phyloP scores from a whole-genome alignment of 2,797 vertebrate species.

The Selene dorsalis region DNA sequence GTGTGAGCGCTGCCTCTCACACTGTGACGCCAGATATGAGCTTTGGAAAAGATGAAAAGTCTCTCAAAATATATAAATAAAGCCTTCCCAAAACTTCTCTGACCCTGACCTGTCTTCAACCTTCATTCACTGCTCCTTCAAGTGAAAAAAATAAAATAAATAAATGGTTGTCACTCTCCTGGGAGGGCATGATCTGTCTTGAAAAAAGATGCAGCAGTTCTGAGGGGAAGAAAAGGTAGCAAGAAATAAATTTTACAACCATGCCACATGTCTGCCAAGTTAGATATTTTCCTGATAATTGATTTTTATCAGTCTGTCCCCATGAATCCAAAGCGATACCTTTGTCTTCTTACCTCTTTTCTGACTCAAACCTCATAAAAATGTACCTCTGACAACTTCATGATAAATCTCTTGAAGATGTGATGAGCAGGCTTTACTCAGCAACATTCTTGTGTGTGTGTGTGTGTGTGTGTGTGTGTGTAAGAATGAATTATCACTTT shows the following conservation, averaged over 20 bases:
- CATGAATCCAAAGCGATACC: neutral
- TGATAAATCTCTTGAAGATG: neutral
- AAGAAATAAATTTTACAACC: neutral
- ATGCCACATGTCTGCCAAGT: neutral
- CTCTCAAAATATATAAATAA: slow-evolving; percentile 5
- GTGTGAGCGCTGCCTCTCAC: neutral
- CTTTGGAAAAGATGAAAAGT: slow-evolving; percentile 5
- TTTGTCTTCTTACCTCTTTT: neutral
- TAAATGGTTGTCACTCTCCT: neutral
- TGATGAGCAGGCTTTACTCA: neutral
- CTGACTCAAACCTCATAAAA: neutral
- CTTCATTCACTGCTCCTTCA: neutral
- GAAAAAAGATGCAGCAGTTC: neutral
- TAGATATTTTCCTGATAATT: neutral
- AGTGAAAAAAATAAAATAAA: slow-evolving; percentile 5
- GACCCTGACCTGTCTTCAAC: neutral
- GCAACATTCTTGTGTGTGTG: neutral
- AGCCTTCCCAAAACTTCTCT: neutral
- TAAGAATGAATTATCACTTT: too few species aligned
- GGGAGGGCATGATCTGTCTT: neutral
- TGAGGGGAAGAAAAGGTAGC: neutral
- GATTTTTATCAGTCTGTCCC: neutral
- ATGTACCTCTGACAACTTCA: neutral
- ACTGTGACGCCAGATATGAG: slow-evolving; percentile 2
- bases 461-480: neutral